Evolutionary conservation across 2,797 vertebrate genomes (phyloP).

Genomic region (Mus minutoides): DNA sequence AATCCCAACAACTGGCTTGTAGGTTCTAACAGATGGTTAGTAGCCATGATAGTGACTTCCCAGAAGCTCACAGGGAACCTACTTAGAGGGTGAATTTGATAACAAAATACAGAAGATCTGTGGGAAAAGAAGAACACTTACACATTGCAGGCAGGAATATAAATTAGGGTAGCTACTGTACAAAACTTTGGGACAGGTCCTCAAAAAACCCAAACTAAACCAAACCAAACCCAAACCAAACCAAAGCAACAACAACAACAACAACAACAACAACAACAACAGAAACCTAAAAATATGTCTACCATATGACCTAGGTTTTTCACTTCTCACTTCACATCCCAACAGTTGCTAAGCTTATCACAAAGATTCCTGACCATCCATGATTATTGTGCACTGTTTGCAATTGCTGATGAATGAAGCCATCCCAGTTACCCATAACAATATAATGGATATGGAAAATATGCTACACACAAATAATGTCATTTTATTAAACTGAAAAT

Average conservation of each 20-base stretch:
- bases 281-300: background rate
- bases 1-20: background rate
- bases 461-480: background rate
- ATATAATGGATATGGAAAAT: background rate
- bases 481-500: background rate
- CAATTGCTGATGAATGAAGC: background rate
- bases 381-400: background rate
- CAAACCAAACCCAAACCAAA: too few relatives aligned
- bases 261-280: background rate
- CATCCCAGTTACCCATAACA: background rate
- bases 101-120: background rate
- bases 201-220: background rate
- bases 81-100: background rate
- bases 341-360: background rate
- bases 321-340: too few relatives aligned
- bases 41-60: background rate
- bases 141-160: background rate
- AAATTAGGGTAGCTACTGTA: background rate
- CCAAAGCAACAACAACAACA: too few relatives aligned
- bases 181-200: background rate
- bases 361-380: background rate
- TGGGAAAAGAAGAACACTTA: background rate
- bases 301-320: background rate
- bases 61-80: background rate
- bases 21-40: background rate